Base-by-base conservation (phyloP, 2,113 vertebrate genomes). In the Nothocercus julius region DNA sequence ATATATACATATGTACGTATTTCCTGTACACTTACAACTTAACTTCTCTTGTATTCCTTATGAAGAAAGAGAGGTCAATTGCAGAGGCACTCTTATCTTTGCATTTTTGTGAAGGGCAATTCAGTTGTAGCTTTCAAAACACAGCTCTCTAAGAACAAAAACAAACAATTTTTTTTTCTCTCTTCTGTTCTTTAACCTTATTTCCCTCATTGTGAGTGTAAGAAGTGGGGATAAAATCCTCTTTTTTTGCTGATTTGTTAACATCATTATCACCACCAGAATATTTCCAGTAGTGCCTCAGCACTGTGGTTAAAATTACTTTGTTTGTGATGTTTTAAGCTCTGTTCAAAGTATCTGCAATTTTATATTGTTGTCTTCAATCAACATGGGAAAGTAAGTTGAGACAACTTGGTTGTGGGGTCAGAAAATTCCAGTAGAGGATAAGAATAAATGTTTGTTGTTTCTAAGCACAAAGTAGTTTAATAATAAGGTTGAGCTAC, bases 151-250 rank as follows among this genome's bases (percentile, higher is more conserved):
- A 32, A 73, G 6, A 47, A 70, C 67, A 85, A 72, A 8, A 30
- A 45, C 36, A 28, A 15, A 34, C 13, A 0, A 19, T 38, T 9
- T 28, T 11, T 36, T 8, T 7, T 34, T 8, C 45, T 47, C 32
- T 14, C 19, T 28, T 67, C 2, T 2, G 5, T 1, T 0, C 28
- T 45, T 32, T 13, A 1, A 1, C 3, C 7, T 8, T 5, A 38
- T 11, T 70, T 80, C 6, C 10, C 0, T 47, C 15, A 66, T 15
- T 4, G 0, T 16, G 18, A 49, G 5, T 15, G 30, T n/a, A 80
- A 49, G 45, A 44, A 81, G 22, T 27, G 32, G 58, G 13, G 13
- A 30, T 38, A 38, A 75, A 36, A 54, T 54, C 53, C 53, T 36
- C 5, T 5, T 51, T 27, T 67, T 36, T 68, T 64, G 6, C 5